Base-by-base conservation (phyloP, 2,113 vertebrate genomes). In the Myocastor coypus region DNA sequence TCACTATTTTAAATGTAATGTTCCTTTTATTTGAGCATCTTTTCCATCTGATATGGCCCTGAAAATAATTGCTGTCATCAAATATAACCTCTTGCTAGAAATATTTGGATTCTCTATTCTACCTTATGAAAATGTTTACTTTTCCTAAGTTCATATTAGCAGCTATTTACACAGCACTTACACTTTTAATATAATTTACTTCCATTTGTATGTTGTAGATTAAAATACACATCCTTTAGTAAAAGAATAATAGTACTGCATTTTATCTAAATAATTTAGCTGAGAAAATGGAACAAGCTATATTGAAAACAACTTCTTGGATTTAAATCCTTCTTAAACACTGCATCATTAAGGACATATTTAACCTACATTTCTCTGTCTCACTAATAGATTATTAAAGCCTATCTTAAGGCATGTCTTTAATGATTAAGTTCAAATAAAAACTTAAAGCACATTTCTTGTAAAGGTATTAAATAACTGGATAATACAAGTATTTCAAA, bases 301-400 rank as follows among this genome's bases (percentile, higher is more conserved):
- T 28, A 73, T 19, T 73, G 6, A 30, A 82, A 57, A 69, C 24
- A 83, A 83, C 3, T 64, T 34, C 82, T 93, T 50, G 40, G 1
- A 42, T 64, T 42, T 26, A 66, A 50, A 75, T 87, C 78, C 20
- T 85, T 83, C 16, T 7, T 73, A 7, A 0, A 81, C 55, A 63
- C 26, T 87, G 3, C 59, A 22, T 55, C 22, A 73, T 68, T 46
- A 73, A 94, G n/a, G 8, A 91, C 66, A 86, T 19, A 73, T 81
- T 96, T 87, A 93, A 26, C 83, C n/a, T 64, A 80, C 87, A 80
- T 92, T 94, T 71, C 2, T 28, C 3, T 59, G 3, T 83, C 26
- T 89, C 82, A 69, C 83, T 92, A 83, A 92, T 42, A 77, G 89
- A 73, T 89, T 61, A 68, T 66, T 91, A 81, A 83, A 93, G 26